Evolutionary conservation across 2,888 invertebrate species (phyloP), one percentile per base, ranked within the genome.

Genomic region (Galerucella nymphaeae): DNA sequence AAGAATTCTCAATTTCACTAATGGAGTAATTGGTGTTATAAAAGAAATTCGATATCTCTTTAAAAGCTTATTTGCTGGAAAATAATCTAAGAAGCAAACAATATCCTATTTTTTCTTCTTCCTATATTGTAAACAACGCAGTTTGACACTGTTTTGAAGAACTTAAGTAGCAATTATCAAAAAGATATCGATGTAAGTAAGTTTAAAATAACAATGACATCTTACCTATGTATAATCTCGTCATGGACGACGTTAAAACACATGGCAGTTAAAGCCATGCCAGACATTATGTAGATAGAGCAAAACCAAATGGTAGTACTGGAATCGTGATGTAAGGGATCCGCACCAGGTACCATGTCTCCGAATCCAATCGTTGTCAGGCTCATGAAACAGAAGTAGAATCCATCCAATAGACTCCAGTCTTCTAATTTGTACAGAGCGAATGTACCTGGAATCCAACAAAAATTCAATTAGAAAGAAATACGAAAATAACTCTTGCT

Each of bases 341-440:
- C 85, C 86, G 89, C 85, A 42, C 94, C 94, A 66, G 95, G 95
- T 78, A 95, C 90, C 87, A 95, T 91, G 84, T 95, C 95, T 74
- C 95, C 96, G 80, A 96, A 96, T 1, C 97, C 97, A 83, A 96
- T 96, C 16, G 96, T 96, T 82, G 95, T 96, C 83, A 97, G 89
- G 79, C 96, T 95, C 93, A 97, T 97, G 87, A 98, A 98, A 87
- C 97, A 97, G 87, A 97, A 98, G 87, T 95, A 98, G 83, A 96
- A 92, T 76, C 96, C 95, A 84, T 97, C 97, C 79, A 98, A 88
- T 75, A 95, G 91, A 80, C 92, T 90, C 95, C 98, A 96, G 85
- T 94, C 94, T 84, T 98, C 98, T 88, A 98, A 90, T 80, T 95
- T 91, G 84, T 93, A 93, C 76, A 99, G 91, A 66, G 96, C 91